Base-by-base conservation (phyloP, 1,140 invertebrate genomes). In the Mylabris phalerata region DNA sequence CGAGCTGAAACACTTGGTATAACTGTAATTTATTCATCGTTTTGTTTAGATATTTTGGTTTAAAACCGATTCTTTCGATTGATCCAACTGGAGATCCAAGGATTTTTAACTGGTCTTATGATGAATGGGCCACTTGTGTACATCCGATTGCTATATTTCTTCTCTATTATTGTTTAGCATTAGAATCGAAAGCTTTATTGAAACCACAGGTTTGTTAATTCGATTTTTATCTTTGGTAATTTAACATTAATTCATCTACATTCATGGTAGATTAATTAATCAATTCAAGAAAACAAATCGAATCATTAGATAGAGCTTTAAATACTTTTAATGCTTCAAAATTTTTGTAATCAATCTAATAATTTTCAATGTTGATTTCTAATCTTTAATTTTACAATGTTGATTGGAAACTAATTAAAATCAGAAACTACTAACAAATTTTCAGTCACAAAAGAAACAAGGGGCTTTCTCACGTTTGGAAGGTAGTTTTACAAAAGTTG, bases 101-200 rank as follows among this genome's bases (percentile, higher is more conserved):
- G 42, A 65, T 81, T 6, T 75, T 87, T 13, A 57, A 80, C 6
- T 85, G 79, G 46, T 68, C 78, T 5, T 63, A 80, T 2, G 67
- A 79, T 2, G 79, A 84, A 49, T 89, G 90, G 86, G 80, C 83
- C 40, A 79, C 81, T 25, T 92, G 86, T 70, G 78, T 87, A 43
- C 87, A 90, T 72, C 86, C 88, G 0, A 77, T 89, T 46, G 77
- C 87, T 9, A 72, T 97, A 49, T 80, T 90, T 27, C 80, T 85
- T 68, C 81, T 88, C 1, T 91, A 89, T 69, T 90, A 84, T 65
- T 75, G 87, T 19, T 71, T 90, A 52, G 85, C 83, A 1, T 73
- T 88, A 63, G 87, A 88, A 70, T 83, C 86, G 0, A 80, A 82
- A 63, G 82, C 84, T 70, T 75, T 90, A 3, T 78, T 85, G 19